Evolutionary conservation across 2,113 vertebrate species (phyloP).

Genomic region (Gracilinanus agilis): DNA sequence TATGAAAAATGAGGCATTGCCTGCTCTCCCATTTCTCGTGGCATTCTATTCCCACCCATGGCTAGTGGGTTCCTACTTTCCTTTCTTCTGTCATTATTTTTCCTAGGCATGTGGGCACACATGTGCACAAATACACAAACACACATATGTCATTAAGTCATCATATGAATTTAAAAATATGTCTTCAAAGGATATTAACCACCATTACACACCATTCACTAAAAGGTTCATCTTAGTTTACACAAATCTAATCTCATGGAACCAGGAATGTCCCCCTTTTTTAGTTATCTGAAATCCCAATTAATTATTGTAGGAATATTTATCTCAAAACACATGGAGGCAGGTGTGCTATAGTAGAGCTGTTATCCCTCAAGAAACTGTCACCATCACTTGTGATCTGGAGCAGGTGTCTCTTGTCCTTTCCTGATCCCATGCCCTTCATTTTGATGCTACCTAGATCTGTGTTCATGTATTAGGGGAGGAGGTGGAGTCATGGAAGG

Average conservation of each 20-base stretch:
- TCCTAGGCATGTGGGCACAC: not conserved
- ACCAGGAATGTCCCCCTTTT: not conserved
- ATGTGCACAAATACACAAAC: not conserved
- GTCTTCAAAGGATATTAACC: not conserved
- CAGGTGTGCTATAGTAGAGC: not conserved
- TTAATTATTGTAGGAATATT: not conserved
- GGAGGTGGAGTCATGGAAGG: not conserved
- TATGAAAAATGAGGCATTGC: not conserved
- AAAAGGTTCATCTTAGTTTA: not conserved
- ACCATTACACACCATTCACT: not conserved
- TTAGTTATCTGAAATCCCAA: not conserved
- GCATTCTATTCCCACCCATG: no score
- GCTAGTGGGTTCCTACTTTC: not conserved
- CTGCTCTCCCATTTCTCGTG: not conserved
- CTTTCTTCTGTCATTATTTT: not conserved
- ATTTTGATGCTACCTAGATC: not conserved
- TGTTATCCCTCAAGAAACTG: not conserved
- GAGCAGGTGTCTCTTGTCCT: not conserved
- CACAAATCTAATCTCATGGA: not conserved
- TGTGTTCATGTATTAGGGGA: not conserved
- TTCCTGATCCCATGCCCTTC: not conserved
- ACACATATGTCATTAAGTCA: not conserved
- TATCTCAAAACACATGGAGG: not conserved
- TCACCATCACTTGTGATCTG: not conserved
- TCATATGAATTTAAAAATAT: not conserved